Base-by-base conservation (phyloP, 2,888 invertebrate genomes). In the Elysia crispata region DNA sequence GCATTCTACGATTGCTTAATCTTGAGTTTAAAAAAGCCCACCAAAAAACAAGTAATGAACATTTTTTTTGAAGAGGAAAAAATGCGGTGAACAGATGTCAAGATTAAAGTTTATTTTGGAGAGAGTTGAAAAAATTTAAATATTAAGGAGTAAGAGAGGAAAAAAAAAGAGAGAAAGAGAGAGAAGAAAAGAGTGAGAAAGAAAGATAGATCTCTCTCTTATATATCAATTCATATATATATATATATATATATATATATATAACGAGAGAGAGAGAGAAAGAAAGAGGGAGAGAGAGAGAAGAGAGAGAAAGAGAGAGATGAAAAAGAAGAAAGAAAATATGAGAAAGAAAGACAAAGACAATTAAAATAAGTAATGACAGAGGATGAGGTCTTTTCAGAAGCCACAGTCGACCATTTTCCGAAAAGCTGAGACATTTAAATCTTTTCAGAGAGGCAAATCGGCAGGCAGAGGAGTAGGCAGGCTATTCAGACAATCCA, bases 121-220 rank as follows among this genome's bases (percentile, higher is more conserved):
- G 30, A 70, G 33, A 70, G 28, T 1, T 41, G 70, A 57, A 41
- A n/a, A 50, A 49, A 25, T 28, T 1, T 6, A 50, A 66, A 60
- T 49, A 54, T 20, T 30, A 23, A 33, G 73, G n/a, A n/a, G n/a
- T 66, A 49, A 64, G 20, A 54, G 28, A n/a, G 28, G 72, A 54
- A 66, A 74, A 28, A 64, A 20, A 57, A 64, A 41, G 54, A 49
- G 64, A 57, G 50, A 73, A 20, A 31, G 73, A 64, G 50, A 49
- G 18, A 62, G 50, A 50, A 49, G 64, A 25, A 64, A 30, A 49
- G 66, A 62, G 49, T 18, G 54, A 66, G 31, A 25, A 28, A 49
- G 18, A 31, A 11, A 50, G 25, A 67, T 8, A 77, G n/a, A 69
- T 18, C n/a, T 57, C 15, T 50, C 49, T 49, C 50, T 23, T 30